These are phyloP conservation scores for Nipponacmea schrenckii DNA, from an alignment of 2,888 invertebrate genomes.

Conservation along the genomic window DNA sequence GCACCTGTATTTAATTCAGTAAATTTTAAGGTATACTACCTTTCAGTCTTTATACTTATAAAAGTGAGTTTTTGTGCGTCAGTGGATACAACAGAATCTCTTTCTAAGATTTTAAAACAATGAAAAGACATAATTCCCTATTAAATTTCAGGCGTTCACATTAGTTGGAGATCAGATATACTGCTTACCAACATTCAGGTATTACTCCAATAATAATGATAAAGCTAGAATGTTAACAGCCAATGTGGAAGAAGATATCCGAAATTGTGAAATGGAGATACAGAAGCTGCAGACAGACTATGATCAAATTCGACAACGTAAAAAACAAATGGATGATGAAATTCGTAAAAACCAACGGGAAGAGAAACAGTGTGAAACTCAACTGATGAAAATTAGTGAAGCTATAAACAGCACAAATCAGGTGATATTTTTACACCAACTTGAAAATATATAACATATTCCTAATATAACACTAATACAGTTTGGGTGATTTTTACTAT, in stretches of 20 bases:
- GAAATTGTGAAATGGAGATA: conserved; percentile 29
- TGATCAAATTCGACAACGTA: conserved; percentile 27
- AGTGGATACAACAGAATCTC: no score
- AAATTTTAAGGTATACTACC: no score
- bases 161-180: conserved; percentile 58
- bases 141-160: conserved; percentile 59
- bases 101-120: no score
- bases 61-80: no score
- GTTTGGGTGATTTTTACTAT: no score
- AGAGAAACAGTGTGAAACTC: conserved; percentile 46
- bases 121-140: not conserved
- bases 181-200: conserved; percentile 58
- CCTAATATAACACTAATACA: no score
- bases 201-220: conserved; percentile 55
- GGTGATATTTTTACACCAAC: not conserved
- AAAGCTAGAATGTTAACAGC: conserved; percentile 54
- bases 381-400: conserved; percentile 53
- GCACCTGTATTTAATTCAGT: no score
- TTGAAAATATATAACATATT: no score
- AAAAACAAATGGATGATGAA: conserved; percentile 31
- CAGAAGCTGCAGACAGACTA: conserved; percentile 17
- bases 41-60: no score
- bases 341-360: conserved; percentile 45
- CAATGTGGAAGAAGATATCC: conserved; percentile 61
- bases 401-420: conserved; percentile 33